Conservation (phyloP, 2,888 invertebrate species). For the Napeogenes sylphis region DNA sequence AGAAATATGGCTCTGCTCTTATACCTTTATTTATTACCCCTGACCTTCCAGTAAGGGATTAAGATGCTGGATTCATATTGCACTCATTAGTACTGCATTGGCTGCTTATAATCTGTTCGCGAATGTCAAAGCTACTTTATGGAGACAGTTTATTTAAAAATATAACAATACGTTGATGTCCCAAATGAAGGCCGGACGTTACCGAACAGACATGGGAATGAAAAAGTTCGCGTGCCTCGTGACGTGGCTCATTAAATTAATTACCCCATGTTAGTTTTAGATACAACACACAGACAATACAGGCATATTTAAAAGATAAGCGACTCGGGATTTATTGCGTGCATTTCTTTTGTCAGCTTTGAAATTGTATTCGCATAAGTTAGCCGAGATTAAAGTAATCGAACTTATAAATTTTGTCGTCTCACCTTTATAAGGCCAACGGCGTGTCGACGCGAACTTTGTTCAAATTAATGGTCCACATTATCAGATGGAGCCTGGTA, state of each 20-base stretch:
- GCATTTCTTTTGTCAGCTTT: conserved; percentile 79
- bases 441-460: conserved; percentile 75
- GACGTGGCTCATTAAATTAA: conserved; percentile 73
- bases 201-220: conserved; percentile 56
- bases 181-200: conserved; percentile 47
- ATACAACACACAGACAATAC: conserved; percentile 69
- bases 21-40: conserved; percentile 72
- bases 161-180: conserved; percentile 46
- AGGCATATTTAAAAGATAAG: conserved; percentile 72
- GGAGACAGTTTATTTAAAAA: conserved; percentile 1
- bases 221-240: conserved; percentile 64
- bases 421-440: conserved; percentile 75
- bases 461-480: conserved; percentile 76
- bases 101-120: conserved; percentile 41
- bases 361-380: conserved; percentile 79
- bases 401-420: conserved; percentile 79
- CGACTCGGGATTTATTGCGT: conserved; percentile 69
- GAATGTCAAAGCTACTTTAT: conserved; percentile 7
- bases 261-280: conserved; percentile 69
- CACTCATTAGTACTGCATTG: conserved; percentile 73
- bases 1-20: conserved; percentile 75
- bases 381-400: conserved; percentile 78
- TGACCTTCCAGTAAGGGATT: conserved; percentile 58
- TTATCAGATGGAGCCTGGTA: conserved; percentile 75
- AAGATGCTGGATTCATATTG: conserved; percentile 70